Conservation (phyloP, 2,888 invertebrate species). For the Callosobruchus maculatus region DNA sequence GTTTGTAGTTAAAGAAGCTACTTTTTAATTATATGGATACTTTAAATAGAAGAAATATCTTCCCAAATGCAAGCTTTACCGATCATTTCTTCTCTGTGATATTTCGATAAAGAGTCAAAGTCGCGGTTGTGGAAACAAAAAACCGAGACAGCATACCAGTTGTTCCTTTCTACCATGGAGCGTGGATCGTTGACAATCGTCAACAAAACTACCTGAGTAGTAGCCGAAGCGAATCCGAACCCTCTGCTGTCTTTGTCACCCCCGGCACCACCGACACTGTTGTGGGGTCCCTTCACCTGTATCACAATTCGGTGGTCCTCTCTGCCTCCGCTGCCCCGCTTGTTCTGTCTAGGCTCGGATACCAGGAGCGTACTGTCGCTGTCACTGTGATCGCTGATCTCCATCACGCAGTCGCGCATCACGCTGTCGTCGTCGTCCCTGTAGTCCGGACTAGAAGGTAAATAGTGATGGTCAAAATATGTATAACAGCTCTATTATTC, state of each 20-base stretch:
- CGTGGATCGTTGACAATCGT: neutral
- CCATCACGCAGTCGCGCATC: constrained; percentile 80
- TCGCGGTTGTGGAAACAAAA: neutral
- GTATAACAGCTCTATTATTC: too few relatives aligned
- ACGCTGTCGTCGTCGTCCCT: constrained; percentile 69
- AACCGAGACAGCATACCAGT: neutral
- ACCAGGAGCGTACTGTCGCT: constrained; percentile 85
- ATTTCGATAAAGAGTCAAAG: neutral
- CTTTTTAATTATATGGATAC: too few relatives aligned
- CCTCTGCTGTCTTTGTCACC: constrained; percentile 3
- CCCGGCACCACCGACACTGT: constrained; percentile 43
- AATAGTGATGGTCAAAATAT: neutral
- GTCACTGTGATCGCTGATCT: constrained; percentile 84
- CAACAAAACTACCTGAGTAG: neutral
- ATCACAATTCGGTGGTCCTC: constrained; percentile 81
- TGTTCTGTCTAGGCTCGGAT: constrained; percentile 65
- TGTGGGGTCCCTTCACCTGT: constrained; percentile 66
- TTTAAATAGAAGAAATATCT: too few relatives aligned
- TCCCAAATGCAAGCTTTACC: too few relatives aligned
- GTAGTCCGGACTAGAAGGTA: constrained; percentile 69
- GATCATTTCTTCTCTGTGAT: too few relatives aligned
- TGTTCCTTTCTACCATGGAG: neutral
- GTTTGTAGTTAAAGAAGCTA: too few relatives aligned
- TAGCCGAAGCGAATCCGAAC: neutral
- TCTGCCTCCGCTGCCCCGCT: constrained; percentile 51